Evolutionary conservation across 2,888 invertebrate species (phyloP).

Genomic region (Brachyptera putata): DNA sequence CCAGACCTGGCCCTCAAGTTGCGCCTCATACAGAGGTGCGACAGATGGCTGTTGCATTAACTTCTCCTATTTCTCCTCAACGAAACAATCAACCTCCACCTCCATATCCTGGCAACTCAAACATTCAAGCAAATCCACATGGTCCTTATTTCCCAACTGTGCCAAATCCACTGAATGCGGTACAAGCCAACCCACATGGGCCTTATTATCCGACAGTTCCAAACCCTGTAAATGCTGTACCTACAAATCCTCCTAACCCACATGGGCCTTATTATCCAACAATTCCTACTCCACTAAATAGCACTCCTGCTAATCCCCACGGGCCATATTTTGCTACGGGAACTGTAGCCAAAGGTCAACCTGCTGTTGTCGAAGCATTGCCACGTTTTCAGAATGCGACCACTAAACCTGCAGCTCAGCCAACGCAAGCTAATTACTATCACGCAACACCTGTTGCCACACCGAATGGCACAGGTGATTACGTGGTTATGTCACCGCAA

Average conservation of each 20-base stretch:
- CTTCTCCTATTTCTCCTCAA: conserved; percentile 25
- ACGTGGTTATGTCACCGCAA: conserved; percentile 31
- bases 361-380: conserved; percentile 20
- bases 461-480: conserved; percentile 28
- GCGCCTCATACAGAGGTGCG: conserved; percentile 38
- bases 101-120: conserved; percentile 27
- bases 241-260: not conserved
- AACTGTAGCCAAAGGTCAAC: conserved; percentile 1
- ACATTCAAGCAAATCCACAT: conserved; percentile 17
- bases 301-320: not conserved
- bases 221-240: no score
- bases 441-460: conserved; percentile 24
- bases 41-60: conserved; percentile 4
- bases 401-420: conserved; percentile 11
- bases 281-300: not conserved
- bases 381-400: conserved; percentile 16
- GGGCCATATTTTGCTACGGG: conserved; percentile 12
- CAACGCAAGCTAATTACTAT: conserved; percentile 22
- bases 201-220: no score
- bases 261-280: conserved; percentile 17
- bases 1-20: conserved; percentile 48
- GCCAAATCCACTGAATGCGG: no score
- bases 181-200: no score
- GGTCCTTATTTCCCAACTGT: no score
- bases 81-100: conserved; percentile 26